These are phyloP conservation scores for Drosophila recens DNA, from an alignment of 2,888 invertebrate species.

Conservation along the genomic window DNA sequence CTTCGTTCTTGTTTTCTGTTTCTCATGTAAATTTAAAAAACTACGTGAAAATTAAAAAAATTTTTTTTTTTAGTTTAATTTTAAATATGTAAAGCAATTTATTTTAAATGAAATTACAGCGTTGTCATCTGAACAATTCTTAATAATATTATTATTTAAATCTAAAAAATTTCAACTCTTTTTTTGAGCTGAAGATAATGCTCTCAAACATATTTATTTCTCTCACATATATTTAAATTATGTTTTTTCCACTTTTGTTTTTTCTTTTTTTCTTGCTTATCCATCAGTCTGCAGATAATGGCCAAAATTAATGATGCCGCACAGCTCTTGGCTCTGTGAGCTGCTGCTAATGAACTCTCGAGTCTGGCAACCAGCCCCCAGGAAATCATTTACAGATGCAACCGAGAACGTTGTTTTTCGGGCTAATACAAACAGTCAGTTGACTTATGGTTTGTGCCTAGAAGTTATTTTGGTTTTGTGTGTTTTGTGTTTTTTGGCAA, in stretches of 20 bases:
- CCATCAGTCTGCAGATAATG: conserved; percentile 17
- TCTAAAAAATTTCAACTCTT: background rate
- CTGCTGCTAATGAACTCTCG: conserved; percentile 53
- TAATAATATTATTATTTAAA: background rate
- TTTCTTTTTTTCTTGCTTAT: conserved; percentile 11
- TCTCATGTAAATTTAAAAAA: background rate
- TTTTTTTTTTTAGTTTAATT: no score
- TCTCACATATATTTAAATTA: conserved; percentile 3
- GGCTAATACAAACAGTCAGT: conserved; percentile 32
- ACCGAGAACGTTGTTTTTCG: conserved; percentile 3
- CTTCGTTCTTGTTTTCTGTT: background rate
- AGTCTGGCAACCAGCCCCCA: conserved; percentile 16
- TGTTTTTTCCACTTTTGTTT: background rate
- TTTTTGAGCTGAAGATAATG: background rate
- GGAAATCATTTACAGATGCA: conserved; percentile 44
- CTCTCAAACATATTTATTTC: background rate
- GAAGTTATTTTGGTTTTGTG: conserved; percentile 14
- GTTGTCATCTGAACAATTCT: background rate
- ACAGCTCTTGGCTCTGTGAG: conserved; percentile 14
- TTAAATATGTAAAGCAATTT: no score
- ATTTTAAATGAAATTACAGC: no score
- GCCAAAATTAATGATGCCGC: conserved; percentile 52
- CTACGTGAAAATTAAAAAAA: no score
- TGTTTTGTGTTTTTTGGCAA: conserved; percentile 46
- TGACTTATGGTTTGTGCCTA: conserved; percentile 44